Evolutionary conservation across 1,140 invertebrate species (phyloP).

Genomic region (Drosophila sturtevanti): DNA sequence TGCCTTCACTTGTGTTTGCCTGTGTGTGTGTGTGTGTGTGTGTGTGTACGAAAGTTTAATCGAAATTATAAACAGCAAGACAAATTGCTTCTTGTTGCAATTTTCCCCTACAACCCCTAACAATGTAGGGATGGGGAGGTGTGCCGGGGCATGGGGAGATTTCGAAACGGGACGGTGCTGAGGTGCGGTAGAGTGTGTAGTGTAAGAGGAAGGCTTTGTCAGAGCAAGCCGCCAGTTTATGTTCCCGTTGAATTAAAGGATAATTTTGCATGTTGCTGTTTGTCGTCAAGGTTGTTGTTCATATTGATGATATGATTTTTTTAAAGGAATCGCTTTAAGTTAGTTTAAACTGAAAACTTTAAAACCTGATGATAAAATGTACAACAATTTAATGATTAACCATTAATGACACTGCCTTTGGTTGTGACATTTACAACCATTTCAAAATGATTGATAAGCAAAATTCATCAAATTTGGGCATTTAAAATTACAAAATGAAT

Average conservation of each 20-base stretch:
- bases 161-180: background rate
- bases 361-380: background rate
- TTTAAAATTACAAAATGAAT: too few relatives aligned
- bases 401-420: too few relatives aligned
- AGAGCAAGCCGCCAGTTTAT: conserved; percentile 25
- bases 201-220: conserved; percentile 2
- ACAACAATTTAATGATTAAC: background rate
- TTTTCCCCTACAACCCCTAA: conserved; percentile 46
- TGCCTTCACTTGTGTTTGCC: conserved; percentile 11
- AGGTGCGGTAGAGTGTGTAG: background rate
- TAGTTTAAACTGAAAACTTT: background rate
- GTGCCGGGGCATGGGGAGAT: background rate
- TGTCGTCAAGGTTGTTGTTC: conserved; percentile 44
- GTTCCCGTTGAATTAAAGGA: conserved; percentile 29
- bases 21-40: conserved; percentile 26
- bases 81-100: conserved; percentile 79
- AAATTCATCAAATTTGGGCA: too few relatives aligned
- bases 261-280: conserved; percentile 51
- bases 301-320: conserved; percentile 24
- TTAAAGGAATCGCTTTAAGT: background rate
- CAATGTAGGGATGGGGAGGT: background rate
- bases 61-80: conserved; percentile 81
- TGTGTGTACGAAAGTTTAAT: conserved; percentile 72
- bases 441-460: too few relatives aligned
- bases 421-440: too few relatives aligned